Conservation (phyloP, 2,888 invertebrate species). For the Tipula helvola region DNA sequence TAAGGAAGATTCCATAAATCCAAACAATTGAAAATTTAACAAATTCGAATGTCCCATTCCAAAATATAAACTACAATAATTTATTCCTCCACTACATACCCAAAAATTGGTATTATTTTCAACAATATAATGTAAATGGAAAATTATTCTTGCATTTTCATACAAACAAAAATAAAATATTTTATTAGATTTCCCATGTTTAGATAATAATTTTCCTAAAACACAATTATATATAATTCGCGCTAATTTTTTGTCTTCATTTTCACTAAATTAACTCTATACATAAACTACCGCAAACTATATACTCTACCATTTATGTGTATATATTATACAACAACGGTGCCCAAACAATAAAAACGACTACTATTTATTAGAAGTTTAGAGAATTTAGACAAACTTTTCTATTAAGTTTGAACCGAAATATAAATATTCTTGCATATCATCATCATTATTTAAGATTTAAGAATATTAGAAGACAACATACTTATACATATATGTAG, state of each 20-base stretch:
- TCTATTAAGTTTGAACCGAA: neutral
- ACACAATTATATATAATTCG: neutral
- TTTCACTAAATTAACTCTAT: neutral
- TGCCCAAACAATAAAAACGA: neutral
- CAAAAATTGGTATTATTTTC: neutral
- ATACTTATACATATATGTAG: neutral
- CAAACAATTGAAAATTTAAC: no score
- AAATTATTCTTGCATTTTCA: neutral
- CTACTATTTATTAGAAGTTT: neutral
- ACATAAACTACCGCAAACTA: neutral
- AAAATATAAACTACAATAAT: neutral
- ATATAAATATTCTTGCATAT: neutral
- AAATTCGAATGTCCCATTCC: no score
- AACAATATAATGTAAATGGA: neutral
- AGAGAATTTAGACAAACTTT: neutral
- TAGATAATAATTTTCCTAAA: neutral
- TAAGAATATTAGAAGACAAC: neutral
- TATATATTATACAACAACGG: neutral
- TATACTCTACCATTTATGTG: neutral
- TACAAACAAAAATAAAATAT: neutral
- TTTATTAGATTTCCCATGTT: neutral
- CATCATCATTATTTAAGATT: slow-evolving; percentile 4
- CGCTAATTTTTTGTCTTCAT: neutral
- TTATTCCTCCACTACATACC: neutral
- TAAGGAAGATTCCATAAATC: no score